Base-by-base conservation (phyloP, 2,797 vertebrate genomes). In the Diplodus puntazzo region DNA sequence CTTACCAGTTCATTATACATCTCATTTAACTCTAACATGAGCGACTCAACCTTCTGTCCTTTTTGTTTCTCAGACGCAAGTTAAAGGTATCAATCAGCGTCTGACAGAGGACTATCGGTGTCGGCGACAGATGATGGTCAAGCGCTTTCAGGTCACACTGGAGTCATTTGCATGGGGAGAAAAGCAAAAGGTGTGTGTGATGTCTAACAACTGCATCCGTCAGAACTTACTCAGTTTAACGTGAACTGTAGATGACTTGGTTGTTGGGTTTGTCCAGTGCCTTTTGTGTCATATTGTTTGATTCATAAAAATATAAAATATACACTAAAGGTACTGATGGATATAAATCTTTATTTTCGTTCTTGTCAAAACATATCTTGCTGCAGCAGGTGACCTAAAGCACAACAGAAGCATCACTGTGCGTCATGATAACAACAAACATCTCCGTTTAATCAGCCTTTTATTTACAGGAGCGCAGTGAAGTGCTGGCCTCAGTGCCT, bases 101-200 rank as follows among this genome's bases (percentile, higher is more conserved):
- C 89, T 98, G 23, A 54, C 80, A 21, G 67, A 80, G 11, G 96
- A 98, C 82, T 98, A 98, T 59, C 65, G 73, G 25, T 95, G 94
- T 80, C 95, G 97, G 17, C 93, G 88, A 17, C 91, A 93, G 79
- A 97, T 98, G 94, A 96, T 97, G 88, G 85, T 96, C 48, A 97
- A 94, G 53, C 96, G 97, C 25, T 95, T 97, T 34, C 93, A 96
- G 59, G 96, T 98, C 69, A 98, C 96, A 0, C 89, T 95, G 0
- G 92, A 96, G 43, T 96, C 97, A 2, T 98, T 98, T 92, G 87
- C 95, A 23, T 98, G 97, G 97, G 96, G 96, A 25, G 96, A 97
- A 54, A 94, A 94, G 64, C 94, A 95, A 55, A 88, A 96, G 96
- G 97, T 97, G 77, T 23, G 88, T 13, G 8, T 34, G 34, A 39